Evolutionary conservation across 2,888 invertebrate species (phyloP).

Genomic region (Sinodicranocentrus sp.): DNA sequence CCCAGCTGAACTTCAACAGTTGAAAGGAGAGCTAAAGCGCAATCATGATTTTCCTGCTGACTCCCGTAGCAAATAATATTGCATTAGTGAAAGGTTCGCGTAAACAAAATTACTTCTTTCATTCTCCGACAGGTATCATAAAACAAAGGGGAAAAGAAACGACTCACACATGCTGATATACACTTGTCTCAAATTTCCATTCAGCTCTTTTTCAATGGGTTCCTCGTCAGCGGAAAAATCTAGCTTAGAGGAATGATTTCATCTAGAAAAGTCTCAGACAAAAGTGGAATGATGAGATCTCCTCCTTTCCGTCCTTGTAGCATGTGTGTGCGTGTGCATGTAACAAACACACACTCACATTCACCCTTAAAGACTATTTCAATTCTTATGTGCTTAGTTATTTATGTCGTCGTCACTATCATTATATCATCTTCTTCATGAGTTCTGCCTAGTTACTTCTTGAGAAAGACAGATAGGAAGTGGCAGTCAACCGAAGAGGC

Average conservation of each 20-base stretch:
- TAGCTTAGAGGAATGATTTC: conserved; percentile 60
- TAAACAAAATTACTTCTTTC: conserved; percentile 66
- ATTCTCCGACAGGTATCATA: conserved; percentile 59
- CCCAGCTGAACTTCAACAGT: background rate
- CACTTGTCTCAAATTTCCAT: conserved; percentile 23
- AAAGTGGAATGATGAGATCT: conserved; percentile 41
- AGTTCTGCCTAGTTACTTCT: conserved; percentile 55
- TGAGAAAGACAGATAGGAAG: conserved; percentile 63
- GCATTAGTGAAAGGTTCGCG: conserved; percentile 45
- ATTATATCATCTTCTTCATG: conserved; percentile 49
- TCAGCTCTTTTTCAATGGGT: conserved; percentile 21
- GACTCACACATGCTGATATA: too few relatives aligned
- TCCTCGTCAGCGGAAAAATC: conserved; percentile 54
- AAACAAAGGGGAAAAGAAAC: conserved; percentile 44
- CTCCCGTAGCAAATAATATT: conserved; percentile 52
- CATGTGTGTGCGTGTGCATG: background rate
- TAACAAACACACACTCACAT: too few relatives aligned
- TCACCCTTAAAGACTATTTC: background rate
- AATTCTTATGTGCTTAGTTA: background rate
- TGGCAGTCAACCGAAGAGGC: conserved; percentile 65
- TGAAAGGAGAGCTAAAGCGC: conserved; percentile 18
- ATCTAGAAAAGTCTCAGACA: conserved; percentile 28
- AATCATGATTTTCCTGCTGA: conserved; percentile 42
- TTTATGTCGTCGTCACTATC: conserved; percentile 11
- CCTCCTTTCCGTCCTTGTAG: conserved; percentile 17